These are phyloP conservation scores for Loris lydekkerianus DNA, from an alignment of 2,797 vertebrate genomes.

Conservation along the genomic window DNA sequence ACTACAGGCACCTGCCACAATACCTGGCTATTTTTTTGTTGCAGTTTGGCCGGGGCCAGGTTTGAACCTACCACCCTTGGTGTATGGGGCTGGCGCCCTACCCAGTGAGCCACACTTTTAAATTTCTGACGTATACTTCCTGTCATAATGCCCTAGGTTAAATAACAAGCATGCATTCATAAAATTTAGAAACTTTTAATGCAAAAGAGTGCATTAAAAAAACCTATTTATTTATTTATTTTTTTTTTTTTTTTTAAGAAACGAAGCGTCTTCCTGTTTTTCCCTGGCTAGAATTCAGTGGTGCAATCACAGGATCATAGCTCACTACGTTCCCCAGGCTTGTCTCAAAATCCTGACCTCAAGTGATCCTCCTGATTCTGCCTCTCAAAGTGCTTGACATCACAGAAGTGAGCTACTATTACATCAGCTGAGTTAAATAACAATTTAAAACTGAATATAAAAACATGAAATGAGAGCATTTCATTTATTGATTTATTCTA, in stretches of 20 bases:
- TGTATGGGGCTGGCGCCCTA: no score
- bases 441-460: constrained; percentile 84
- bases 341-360: not conserved
- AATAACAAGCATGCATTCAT: constrained; percentile 85
- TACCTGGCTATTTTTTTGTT: no score
- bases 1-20: no score
- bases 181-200: constrained; percentile 84
- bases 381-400: not conserved
- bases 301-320: not conserved
- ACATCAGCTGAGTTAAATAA: constrained; percentile 75
- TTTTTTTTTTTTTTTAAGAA: not conserved
- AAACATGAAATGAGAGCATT: constrained; percentile 72
- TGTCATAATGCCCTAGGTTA: constrained; percentile 80
- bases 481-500: constrained; percentile 65
- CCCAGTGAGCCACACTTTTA: not conserved
- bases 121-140: constrained; percentile 72
- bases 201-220: constrained; percentile 85
- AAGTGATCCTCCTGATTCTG: not conserved
- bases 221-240: constrained; percentile 79
- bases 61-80: no score
- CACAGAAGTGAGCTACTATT: not conserved
- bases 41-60: no score
- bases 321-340: not conserved
- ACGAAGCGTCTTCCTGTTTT: not conserved
- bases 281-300: not conserved